Evolutionary conservation across 2,888 invertebrate genomes (phyloP).

Genomic region (Uropetala carovei): DNA sequence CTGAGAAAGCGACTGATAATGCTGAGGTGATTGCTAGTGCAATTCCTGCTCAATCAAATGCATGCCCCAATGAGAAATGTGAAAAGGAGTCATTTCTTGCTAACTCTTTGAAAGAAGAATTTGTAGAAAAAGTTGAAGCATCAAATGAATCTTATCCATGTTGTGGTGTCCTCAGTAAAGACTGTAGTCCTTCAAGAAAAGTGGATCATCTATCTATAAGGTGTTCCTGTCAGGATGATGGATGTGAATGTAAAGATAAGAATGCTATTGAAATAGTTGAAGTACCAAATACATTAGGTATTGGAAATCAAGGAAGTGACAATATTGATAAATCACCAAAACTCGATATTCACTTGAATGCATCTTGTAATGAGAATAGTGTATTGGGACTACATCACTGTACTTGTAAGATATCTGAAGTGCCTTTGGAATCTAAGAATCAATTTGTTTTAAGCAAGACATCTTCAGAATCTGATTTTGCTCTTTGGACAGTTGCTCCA

Average conservation of each 20-base stretch:
- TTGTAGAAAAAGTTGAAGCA: background rate
- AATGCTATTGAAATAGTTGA: no score
- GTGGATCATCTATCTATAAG: background rate
- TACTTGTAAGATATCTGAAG: background rate
- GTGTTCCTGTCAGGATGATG: no score
- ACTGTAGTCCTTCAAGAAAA: background rate
- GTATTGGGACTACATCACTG: no score
- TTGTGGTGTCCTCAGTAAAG: no score
- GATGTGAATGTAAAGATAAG: no score
- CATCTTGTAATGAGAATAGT: background rate
- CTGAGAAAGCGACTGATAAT: no score
- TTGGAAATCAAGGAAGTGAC: background rate
- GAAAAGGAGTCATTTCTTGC: background rate
- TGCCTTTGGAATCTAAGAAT: background rate
- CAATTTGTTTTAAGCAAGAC: conserved; percentile 8
- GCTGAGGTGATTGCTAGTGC: background rate
- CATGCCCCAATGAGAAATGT: background rate
- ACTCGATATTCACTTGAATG: background rate
- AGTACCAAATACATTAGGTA: background rate
- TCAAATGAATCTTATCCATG: background rate
- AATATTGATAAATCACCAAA: background rate
- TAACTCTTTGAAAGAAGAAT: background rate
- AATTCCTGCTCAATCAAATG: background rate
- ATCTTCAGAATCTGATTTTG: conserved; percentile 29
- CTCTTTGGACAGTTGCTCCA: background rate